Percentiles rank a stretch among this genome's conserved stretches.
Evolutionary conservation across 2,888 invertebrate species (phyloP).

Genomic region (Trileptium ribeirensis): DNA sequence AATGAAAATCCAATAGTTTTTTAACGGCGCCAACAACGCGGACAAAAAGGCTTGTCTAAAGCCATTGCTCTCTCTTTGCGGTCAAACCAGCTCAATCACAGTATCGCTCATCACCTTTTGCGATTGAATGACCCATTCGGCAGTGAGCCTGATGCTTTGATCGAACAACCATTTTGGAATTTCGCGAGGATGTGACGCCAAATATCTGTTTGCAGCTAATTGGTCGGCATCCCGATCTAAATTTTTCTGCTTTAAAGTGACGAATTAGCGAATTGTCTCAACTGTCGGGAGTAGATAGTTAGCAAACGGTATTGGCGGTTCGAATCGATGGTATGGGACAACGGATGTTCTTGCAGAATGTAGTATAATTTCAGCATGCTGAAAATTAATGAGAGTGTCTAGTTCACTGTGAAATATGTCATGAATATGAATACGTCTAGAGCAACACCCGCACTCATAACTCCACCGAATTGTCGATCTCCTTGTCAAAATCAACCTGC

Average conservation of each 20-base stretch:
- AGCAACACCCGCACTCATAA: too few relatives aligned
- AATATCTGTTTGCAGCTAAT: not conserved
- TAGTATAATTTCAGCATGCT: too few relatives aligned
- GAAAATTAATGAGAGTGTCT: too few relatives aligned
- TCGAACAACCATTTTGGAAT: not conserved
- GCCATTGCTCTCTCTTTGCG: not conserved
- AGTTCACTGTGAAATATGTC: too few relatives aligned
- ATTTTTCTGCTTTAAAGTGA: not conserved
- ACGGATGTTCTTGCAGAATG: not conserved
- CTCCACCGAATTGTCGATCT: too few relatives aligned
- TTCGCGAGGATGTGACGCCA: not conserved
- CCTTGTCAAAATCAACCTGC: too few relatives aligned
- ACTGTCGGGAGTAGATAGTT: not conserved
- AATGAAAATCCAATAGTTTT: not conserved
- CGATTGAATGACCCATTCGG: not conserved
- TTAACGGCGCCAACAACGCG: not conserved
- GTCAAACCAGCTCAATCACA: not conserved
- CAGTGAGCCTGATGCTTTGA: not conserved
- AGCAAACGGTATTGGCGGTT: not conserved
- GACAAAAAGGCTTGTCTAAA: not conserved
- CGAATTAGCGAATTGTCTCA: not conserved
- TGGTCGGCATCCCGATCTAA: not conserved
- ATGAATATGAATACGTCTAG: too few relatives aligned
- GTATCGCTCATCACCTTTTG: not conserved
- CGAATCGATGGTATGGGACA: not conserved